Conservation (phyloP, 2,113 vertebrate species). For the Desmodus rotundus region DNA sequence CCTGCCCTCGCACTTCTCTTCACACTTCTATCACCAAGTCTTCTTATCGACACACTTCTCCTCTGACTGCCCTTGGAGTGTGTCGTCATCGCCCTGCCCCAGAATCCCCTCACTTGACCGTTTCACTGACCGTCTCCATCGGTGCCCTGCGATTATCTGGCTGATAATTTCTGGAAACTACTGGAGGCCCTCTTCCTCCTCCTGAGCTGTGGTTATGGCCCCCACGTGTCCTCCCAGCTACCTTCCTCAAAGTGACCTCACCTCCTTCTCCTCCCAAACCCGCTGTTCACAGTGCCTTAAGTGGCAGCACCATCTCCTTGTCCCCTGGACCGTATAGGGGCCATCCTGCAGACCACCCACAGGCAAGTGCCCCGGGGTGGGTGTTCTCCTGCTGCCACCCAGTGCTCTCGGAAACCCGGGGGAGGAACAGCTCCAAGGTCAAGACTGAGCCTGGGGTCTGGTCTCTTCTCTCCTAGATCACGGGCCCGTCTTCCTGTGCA, state of each 20-base stretch:
- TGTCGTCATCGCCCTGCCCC: not conserved
- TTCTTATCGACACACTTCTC: slow-evolving; percentile 19
- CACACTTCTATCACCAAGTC: not conserved
- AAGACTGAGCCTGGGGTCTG: not conserved
- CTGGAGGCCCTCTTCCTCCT: not conserved
- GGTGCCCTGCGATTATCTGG: not conserved
- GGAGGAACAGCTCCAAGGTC: not conserved
- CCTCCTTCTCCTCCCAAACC: not conserved
- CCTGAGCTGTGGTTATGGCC: not conserved
- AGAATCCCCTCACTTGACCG: not conserved
- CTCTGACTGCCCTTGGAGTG: not conserved
- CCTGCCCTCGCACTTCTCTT: not conserved
- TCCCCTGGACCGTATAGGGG: not conserved
- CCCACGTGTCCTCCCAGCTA: not conserved
- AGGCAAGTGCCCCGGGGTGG: not conserved
- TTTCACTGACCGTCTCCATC: not conserved
- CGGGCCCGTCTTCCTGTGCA: not conserved
- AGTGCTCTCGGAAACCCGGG: not conserved
- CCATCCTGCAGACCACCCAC: no score
- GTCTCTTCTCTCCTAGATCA: not conserved
- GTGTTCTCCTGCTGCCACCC: not conserved
- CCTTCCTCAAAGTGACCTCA: not conserved
- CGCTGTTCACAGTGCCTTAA: not conserved
- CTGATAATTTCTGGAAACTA: not conserved
- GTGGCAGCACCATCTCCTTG: no score